Base-by-base conservation (phyloP, 2,888 invertebrate species). In the Muschampia plurimacula region DNA sequence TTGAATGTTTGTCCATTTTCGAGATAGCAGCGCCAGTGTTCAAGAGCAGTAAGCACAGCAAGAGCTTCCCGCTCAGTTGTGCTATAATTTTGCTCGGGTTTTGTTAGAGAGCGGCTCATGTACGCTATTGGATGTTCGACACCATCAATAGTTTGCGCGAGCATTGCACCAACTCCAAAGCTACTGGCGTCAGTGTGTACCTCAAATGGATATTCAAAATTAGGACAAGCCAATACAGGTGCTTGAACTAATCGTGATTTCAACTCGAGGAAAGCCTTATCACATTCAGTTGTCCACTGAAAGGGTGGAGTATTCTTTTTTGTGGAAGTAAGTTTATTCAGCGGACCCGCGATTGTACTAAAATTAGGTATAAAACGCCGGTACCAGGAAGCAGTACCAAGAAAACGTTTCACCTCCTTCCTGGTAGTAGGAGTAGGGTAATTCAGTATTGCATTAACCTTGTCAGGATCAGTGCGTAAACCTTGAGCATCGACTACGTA, bases 401-500 rank as follows among this genome's bases (percentile, higher is more conserved):
- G 62, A 46, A 81, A 81, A 0, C 78, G 68, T 60, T 76, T 78
- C 0, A 80, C 15, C 2, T 81, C 79, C 22, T 79, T 80, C 8
- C 32, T 62, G 62, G 9, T 66, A 7, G 71, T 73, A 12, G 82
- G 80, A 1, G 77, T 77, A 13, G 80, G 79, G 39, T 71, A 80
- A 9, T 79, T 75, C 0, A 76, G 5, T 13, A 81, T 80, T 0
- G 79, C 78, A 8, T 76, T 55, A 0, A 80, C 77, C 52, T 83
- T 81, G 9, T 74, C 78, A 6, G 81, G 81, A 44, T 83, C 80
- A 0, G 80, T 76, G 7, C 75, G 77, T 1, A 83, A 59, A 4
- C 83, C 81, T 0, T 76, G 44, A 2, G 49, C 22, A 70, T 83
- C 81, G 0, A 90, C 81, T 6, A 80, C 44, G 49, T 79, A 80